Conservation (phyloP, 2,113 vertebrate species). For the Hemichromis elongatus region DNA sequence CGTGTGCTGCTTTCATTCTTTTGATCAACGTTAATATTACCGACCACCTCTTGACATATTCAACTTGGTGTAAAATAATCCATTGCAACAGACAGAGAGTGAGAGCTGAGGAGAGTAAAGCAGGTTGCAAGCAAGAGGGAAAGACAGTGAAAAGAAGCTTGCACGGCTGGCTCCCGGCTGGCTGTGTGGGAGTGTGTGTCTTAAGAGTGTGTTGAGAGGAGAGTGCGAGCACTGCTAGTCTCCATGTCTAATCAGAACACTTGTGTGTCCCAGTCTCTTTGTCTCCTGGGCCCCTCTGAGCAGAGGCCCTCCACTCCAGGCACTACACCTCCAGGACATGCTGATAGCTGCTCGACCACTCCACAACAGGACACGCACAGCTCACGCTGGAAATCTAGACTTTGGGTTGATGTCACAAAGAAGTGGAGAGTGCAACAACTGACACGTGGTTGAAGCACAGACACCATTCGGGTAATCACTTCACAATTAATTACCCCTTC, state of each 20-base stretch:
- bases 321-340: conserved; percentile 36
- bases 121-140: background rate
- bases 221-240: conserved; percentile 51
- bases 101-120: background rate
- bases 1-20: conserved; percentile 24
- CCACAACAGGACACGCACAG: background rate
- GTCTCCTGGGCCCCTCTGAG: conserved; percentile 67
- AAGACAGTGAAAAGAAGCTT: conserved; percentile 12
- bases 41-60: background rate
- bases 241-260: conserved; percentile 74
- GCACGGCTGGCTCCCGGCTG: conserved; percentile 61
- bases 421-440: background rate
- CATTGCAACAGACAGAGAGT: background rate
- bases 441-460: background rate
- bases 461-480: background rate
- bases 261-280: conserved; percentile 74
- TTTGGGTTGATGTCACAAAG: background rate
- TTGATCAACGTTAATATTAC: conserved; percentile 22
- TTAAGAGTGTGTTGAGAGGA: conserved; percentile 73
- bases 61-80: background rate
- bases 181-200: conserved; percentile 54
- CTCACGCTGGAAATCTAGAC: background rate
- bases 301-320: conserved; percentile 42
- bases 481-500: background rate
- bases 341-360: conserved; percentile 38